Evolutionary conservation across 2,797 vertebrate species (phyloP).

Genomic region (Ataeniobius toweri): DNA sequence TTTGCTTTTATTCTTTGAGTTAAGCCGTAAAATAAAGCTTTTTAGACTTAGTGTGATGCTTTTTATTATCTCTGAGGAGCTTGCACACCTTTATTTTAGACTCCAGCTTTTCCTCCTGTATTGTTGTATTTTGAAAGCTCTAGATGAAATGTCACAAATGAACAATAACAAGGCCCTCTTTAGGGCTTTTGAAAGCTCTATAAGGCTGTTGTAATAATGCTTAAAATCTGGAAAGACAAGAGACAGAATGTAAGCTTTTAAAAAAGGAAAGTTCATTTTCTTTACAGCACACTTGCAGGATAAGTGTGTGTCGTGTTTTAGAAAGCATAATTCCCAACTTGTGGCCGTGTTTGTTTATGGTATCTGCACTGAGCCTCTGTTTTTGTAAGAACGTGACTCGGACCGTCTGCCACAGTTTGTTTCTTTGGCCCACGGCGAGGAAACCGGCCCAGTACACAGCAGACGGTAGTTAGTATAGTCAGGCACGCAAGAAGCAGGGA

Average conservation of each 20-base stretch:
- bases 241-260: neutral
- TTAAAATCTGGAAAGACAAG: neutral
- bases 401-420: constrained; percentile 57
- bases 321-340: neutral
- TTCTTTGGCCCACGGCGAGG: constrained; percentile 37
- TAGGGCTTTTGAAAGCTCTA: neutral
- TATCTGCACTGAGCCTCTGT: constrained; percentile 16
- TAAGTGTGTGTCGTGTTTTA: neutral
- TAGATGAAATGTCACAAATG: neutral
- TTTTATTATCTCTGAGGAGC: neutral
- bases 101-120: neutral
- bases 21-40: neutral
- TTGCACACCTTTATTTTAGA: neutral
- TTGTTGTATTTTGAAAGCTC: neutral
- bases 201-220: neutral
- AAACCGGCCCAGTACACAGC: constrained; percentile 11
- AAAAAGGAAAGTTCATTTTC: neutral
- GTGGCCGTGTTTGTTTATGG: neutral
- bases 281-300: neutral
- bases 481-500: constrained; percentile 38
- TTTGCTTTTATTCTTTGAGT: neutral
- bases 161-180: neutral
- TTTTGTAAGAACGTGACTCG: constrained; percentile 42
- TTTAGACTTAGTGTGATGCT: neutral
- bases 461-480: neutral